These are phyloP conservation scores for Dicerorhinus sumatrensis DNA, from an alignment of 2,113 vertebrate species.

Conservation along the genomic window DNA sequence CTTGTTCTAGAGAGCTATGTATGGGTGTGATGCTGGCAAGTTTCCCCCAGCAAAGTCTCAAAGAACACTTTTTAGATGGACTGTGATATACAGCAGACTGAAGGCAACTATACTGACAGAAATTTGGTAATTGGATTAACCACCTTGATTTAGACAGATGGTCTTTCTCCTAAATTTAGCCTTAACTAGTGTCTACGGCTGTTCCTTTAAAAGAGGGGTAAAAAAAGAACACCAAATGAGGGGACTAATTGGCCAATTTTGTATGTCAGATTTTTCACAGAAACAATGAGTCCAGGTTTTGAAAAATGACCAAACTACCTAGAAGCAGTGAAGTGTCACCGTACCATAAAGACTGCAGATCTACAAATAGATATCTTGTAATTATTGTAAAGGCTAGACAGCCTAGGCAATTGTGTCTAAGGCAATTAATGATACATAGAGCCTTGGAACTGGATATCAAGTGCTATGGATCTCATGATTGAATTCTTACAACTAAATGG, in stretches of 20 bases:
- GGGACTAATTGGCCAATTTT: conserved; percentile 33
- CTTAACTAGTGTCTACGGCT: conserved; percentile 1
- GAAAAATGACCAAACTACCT: background rate
- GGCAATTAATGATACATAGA: background rate
- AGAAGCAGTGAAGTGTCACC: background rate
- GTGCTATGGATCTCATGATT: conserved; percentile 6
- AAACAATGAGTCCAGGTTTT: background rate
- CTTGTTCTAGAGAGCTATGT: background rate
- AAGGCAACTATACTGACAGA: background rate
- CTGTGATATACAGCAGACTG: background rate
- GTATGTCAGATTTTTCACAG: background rate
- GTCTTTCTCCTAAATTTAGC: conserved; percentile 30
- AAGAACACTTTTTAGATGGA: background rate
- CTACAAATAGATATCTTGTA: no score
- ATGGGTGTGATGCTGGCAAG: background rate
- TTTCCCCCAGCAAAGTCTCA: background rate
- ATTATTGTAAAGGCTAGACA: background rate
- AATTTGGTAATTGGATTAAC: conserved; percentile 56
- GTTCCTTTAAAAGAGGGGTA: background rate
- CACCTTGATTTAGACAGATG: conserved; percentile 19
- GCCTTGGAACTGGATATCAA: background rate
- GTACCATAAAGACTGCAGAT: no score
- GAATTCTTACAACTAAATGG: conserved; percentile 22
- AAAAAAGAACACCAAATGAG: background rate
- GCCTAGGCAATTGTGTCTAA: background rate